Conservation (phyloP, 2,113 vertebrate genomes). For the Machaerirhynchus nigripectus region DNA sequence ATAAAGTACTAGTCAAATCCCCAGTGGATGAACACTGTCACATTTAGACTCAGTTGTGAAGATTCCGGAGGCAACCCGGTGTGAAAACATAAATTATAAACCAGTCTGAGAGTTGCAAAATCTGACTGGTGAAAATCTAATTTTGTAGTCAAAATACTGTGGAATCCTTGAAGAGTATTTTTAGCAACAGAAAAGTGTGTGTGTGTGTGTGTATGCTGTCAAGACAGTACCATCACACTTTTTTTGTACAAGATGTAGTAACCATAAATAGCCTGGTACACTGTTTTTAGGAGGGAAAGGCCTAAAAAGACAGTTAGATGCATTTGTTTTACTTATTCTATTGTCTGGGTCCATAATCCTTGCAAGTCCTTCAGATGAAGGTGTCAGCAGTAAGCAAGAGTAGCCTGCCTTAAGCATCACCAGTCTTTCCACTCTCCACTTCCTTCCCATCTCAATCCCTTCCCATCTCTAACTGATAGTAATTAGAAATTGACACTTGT, state of each 20-base stretch:
- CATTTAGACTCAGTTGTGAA: neutral
- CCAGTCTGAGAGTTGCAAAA: neutral
- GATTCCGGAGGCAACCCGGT: neutral
- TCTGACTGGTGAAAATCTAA: neutral
- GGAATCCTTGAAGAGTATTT: neutral
- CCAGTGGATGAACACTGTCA: neutral
- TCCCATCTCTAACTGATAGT: neutral
- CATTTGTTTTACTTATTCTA: neutral
- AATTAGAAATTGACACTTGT: neutral
- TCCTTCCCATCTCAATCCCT: neutral
- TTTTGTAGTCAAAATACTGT: neutral
- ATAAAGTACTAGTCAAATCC: neutral
- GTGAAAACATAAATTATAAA: neutral
- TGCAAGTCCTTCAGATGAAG: neutral
- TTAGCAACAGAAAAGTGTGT: rapidly evolving
- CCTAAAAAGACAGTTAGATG: neutral
- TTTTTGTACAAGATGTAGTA: neutral
- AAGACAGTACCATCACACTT: neutral
- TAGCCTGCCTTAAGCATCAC: neutral
- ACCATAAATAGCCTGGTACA: neutral
- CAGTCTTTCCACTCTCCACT: neutral
- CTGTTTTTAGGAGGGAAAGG: neutral
- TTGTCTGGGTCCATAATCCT: rapidly evolving
- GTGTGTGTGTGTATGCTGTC: neutral
- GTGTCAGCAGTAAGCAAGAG: neutral